phyloP scores from a whole-genome alignment of 2,888 invertebrate species.

The Galeruca laticollis region DNA sequence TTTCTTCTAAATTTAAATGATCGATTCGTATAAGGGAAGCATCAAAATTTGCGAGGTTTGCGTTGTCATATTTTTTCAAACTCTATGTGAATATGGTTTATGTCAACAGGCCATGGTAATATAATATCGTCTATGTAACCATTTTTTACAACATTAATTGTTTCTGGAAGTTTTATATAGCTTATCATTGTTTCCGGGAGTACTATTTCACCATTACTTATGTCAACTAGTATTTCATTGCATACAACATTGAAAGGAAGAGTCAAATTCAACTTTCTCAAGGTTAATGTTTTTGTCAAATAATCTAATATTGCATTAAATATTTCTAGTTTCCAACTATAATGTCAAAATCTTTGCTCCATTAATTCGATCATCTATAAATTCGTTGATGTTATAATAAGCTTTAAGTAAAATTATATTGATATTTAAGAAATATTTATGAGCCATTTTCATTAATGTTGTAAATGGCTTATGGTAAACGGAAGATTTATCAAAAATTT shows the following conservation, averaged over 20 bases:
- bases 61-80: no score
- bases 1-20: constrained; percentile 12
- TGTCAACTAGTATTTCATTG: constrained; percentile 6
- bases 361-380: not conserved
- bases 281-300: constrained; percentile 10
- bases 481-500: no score
- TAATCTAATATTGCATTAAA: no score
- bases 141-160: not conserved
- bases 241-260: not conserved
- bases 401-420: not conserved
- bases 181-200: constrained; percentile 10
- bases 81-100: not conserved
- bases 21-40: not conserved
- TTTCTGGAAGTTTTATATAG: constrained; percentile 2
- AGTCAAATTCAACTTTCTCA: not conserved
- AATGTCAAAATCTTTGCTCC: not conserved
- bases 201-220: constrained; percentile 1
- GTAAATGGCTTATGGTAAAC: no score
- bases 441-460: not conserved
- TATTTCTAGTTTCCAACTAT: no score
- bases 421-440: not conserved
- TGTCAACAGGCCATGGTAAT: not conserved
- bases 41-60: constrained; percentile 4
- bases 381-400: not conserved
- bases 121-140: constrained; percentile 14